Base-by-base conservation (phyloP, 2,888 invertebrate genomes). In the Lymantria monacha region DNA sequence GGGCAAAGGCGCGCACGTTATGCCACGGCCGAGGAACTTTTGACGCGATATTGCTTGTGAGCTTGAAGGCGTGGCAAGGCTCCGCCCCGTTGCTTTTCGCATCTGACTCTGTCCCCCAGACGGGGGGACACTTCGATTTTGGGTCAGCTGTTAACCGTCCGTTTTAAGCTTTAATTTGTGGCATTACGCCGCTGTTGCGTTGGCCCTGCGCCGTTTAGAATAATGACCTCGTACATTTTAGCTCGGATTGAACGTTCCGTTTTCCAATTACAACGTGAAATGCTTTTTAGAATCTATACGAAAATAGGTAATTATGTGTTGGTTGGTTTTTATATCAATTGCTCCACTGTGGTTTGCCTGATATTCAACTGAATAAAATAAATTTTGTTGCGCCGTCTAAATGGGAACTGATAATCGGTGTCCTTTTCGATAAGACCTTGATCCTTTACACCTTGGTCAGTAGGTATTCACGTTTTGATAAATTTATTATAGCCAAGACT, bases 91-190 rank as follows among this genome's bases (percentile, higher is more conserved):
- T 87, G 89, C 89, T 87, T 85, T 86, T 84, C 83, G 81, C 76
- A 57, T 83, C 82, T 83, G 83, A 83, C 74, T 67, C 71, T 65
- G 65, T 70, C 64, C 73, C 77, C 76, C 73, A 73, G 72, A 69
- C 71, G 63, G 80, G 80, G 85, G 79, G 84, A 73, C 67, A 73
- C 71, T 82, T 87, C 87, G 87, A 87, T 89, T 87, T 85, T 90
- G 90, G 89, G 90, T 90, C 89, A 90, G 89, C 87, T 88, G 90
- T 88, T 90, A 90, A 90, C 84, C 88, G 85, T 77, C 85, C 89
- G 86, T 83, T 90, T 90, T 90, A 90, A 90, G 90, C 90, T 90
- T 90, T 90, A 90, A 90, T 90, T 90, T 90, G 90, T 90, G 90
- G 90, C 82, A 87, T 89, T 87, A 88, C 79, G 83, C 63, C 61